phyloP scores from a whole-genome alignment of 2,888 invertebrate species.

The Nymphalis urticae region DNA sequence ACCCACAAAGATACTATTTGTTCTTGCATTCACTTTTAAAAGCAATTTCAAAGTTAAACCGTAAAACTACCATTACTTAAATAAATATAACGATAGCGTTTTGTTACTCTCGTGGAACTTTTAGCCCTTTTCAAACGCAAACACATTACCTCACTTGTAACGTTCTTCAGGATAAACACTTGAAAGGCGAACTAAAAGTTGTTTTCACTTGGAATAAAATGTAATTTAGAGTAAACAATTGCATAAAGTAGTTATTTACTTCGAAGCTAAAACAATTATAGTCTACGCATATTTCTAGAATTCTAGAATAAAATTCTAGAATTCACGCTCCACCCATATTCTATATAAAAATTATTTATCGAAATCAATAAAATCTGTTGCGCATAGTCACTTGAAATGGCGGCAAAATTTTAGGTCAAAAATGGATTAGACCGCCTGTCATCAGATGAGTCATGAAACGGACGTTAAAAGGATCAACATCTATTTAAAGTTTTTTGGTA shows the following conservation, averaged over 20 bases:
- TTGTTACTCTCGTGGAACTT: slow-evolving; percentile 7
- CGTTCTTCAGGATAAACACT: slow-evolving; percentile 7
- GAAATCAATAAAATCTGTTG: too few species aligned
- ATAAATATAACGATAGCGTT: slow-evolving; percentile 31
- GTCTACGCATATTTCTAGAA: too few species aligned
- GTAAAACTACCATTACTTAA: slow-evolving; percentile 32
- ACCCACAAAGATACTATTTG: not conserved
- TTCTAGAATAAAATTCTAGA: too few species aligned
- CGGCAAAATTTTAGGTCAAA: too few species aligned
- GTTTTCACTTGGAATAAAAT: not conserved
- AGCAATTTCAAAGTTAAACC: slow-evolving; percentile 30
- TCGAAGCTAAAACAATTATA: too few species aligned
- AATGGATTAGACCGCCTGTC: too few species aligned
- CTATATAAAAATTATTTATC: too few species aligned
- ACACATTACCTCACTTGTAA: slow-evolving; percentile 27
- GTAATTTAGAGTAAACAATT: not conserved
- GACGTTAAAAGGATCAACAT: too few species aligned
- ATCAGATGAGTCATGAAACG: too few species aligned
- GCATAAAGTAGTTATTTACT: not conserved
- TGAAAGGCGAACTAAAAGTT: not conserved
- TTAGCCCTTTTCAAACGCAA: slow-evolving; percentile 23
- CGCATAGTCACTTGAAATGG: too few species aligned
- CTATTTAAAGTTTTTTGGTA: too few species aligned
- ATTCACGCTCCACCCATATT: too few species aligned
- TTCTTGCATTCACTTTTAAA: slow-evolving; percentile 16